Evolutionary conservation across 2,888 invertebrate genomes (phyloP).

Genomic region (Magallana nippona): DNA sequence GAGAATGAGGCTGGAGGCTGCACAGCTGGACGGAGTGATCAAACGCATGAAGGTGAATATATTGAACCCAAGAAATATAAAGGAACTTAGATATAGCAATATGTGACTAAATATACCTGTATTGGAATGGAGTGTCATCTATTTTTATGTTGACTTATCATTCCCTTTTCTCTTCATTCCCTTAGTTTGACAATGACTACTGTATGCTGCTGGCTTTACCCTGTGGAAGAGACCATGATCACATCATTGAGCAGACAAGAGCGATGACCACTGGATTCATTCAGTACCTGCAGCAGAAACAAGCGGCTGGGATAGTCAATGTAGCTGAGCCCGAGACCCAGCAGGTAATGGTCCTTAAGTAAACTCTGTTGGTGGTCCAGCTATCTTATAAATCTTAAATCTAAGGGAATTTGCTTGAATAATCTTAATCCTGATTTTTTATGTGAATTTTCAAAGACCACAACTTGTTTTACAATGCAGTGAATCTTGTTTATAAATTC

Average conservation of each 20-base stretch:
- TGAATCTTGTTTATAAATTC: background rate
- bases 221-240: slow-evolving; percentile 95
- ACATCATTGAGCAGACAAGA: slow-evolving; percentile 92
- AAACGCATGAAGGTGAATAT: slow-evolving; percentile 90
- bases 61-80: too few species aligned
- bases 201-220: slow-evolving; percentile 97
- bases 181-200: slow-evolving; percentile 94
- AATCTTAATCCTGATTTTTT: too few species aligned
- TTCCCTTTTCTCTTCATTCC: background rate
- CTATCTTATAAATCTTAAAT: too few species aligned
- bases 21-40: slow-evolving; percentile 96
- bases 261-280: slow-evolving; percentile 95
- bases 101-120: too few species aligned
- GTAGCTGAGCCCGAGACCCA: slow-evolving; percentile 87
- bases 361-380: too few species aligned
- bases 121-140: background rate
- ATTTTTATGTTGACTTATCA: background rate
- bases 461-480: background rate
- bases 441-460: too few species aligned
- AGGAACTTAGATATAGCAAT: too few species aligned
- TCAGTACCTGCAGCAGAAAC: slow-evolving; percentile 96
- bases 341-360: slow-evolving; percentile 67
- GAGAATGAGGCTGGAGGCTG: slow-evolving; percentile 97
- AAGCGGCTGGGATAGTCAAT: slow-evolving; percentile 99
- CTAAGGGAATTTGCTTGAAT: too few species aligned